These are phyloP conservation scores for Chionomys nivalis DNA, from an alignment of 2,113 vertebrate genomes.

Conservation along the genomic window DNA sequence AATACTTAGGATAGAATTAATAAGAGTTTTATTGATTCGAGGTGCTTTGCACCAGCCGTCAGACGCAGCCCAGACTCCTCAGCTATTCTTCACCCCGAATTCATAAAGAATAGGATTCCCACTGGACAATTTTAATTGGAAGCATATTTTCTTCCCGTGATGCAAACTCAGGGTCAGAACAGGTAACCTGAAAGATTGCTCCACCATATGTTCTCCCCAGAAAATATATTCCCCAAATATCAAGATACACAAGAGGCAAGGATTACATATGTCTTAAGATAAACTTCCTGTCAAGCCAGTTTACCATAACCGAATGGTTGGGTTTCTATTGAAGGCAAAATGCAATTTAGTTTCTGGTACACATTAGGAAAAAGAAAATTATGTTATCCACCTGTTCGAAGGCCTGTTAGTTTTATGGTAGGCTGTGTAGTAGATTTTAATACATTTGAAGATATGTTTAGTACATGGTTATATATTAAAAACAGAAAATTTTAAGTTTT, in stretches of 20 bases:
- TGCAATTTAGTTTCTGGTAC: slow-evolving; percentile 64
- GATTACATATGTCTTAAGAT: slow-evolving; percentile 78
- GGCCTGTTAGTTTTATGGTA: slow-evolving; percentile 30
- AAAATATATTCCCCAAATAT: slow-evolving; percentile 77
- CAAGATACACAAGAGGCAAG: slow-evolving; percentile 63
- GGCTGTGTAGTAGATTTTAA: background rate
- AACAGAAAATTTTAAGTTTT: slow-evolving; percentile 21
- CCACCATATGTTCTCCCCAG: slow-evolving; percentile 77
- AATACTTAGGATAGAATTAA: slow-evolving; percentile 72
- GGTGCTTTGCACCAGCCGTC: slow-evolving; percentile 77
- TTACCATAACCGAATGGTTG: slow-evolving; percentile 60
- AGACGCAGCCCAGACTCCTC: slow-evolving; percentile 73
- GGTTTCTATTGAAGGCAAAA: slow-evolving; percentile 67
- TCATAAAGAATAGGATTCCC: slow-evolving; percentile 77
- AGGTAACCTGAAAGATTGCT: slow-evolving; percentile 77
- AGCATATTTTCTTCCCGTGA: slow-evolving; percentile 74
- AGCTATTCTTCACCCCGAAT: slow-evolving; percentile 74
- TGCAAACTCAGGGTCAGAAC: slow-evolving; percentile 72
- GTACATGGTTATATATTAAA: slow-evolving; percentile 25
- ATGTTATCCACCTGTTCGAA: slow-evolving; percentile 63
- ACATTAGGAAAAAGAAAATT: slow-evolving; percentile 69
- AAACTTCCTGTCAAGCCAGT: slow-evolving; percentile 73
- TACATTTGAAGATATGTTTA: background rate
- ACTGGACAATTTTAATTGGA: slow-evolving; percentile 75
- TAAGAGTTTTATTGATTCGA: slow-evolving; percentile 80